Percentiles rank a stretch among this genome's conserved stretches.
phyloP scores from a whole-genome alignment of 2,113 vertebrate species.

The Pontoporia blainvillei region DNA sequence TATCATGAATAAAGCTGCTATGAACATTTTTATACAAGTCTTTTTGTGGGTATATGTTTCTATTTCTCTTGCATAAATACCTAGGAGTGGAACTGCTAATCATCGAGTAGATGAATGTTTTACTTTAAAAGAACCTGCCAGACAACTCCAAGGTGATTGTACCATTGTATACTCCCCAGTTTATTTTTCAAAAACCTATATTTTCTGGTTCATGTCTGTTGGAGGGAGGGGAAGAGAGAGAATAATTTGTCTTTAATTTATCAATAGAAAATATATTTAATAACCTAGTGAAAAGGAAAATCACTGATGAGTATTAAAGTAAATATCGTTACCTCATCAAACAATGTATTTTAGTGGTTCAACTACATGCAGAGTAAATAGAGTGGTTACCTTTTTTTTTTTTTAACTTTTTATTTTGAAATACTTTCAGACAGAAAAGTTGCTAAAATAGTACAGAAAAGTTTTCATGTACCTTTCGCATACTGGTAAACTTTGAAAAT shows the following conservation, averaged over 20 bases:
- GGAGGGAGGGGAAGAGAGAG: not conserved
- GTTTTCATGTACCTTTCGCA: not conserved
- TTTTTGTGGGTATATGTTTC: not conserved
- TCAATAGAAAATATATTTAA: not conserved
- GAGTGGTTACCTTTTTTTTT: not conserved
- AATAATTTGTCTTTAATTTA: not conserved
- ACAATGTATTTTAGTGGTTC: not conserved
- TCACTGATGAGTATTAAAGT: not conserved
- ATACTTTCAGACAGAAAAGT: not conserved
- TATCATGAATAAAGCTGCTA: not conserved
- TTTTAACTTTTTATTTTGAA: not conserved
- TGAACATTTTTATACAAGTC: not conserved
- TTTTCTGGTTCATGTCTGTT: not conserved
- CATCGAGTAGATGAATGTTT: not conserved
- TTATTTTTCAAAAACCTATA: not conserved
- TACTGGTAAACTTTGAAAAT: not conserved
- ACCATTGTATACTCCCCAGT: not conserved
- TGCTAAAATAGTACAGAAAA: not conserved
- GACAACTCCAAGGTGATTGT: not conserved
- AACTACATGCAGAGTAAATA: not conserved
- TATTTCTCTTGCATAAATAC: not conserved
- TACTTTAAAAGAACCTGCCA: not conserved
- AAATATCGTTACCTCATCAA: not conserved
- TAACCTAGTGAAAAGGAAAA: not conserved
- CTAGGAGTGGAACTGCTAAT: not conserved